Conservation (phyloP, 1,140 invertebrate species). For the Cotesia glomerata region DNA sequence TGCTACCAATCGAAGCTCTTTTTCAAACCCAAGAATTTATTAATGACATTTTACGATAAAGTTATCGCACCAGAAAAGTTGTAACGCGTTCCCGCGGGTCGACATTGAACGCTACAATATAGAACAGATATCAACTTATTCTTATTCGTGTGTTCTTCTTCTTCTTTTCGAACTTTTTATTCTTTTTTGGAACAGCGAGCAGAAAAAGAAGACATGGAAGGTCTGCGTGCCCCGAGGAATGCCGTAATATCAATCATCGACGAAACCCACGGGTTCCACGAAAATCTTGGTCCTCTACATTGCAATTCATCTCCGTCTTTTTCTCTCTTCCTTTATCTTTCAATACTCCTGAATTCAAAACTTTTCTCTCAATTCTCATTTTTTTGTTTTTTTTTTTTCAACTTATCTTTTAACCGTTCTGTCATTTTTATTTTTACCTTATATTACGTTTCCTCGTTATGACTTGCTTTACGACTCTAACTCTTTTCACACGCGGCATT, state of each 20-base stretch:
- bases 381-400: background rate
- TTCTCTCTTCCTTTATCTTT: background rate
- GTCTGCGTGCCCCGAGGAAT: slow-evolving; percentile 18
- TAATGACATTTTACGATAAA: too few relatives aligned
- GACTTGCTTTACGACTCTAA: too few relatives aligned
- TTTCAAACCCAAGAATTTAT: too few relatives aligned
- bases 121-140: background rate
- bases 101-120: background rate
- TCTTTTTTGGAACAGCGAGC: background rate
- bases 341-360: background rate
- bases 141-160: background rate
- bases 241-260: slow-evolving; percentile 36
- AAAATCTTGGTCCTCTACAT: slow-evolving; percentile 17
- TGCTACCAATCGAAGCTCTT: too few relatives aligned
- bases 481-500: background rate
- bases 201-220: background rate
- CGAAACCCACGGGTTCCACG: slow-evolving; percentile 26
- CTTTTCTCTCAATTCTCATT: background rate
- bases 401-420: too few relatives aligned
- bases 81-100: too few relatives aligned
- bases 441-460: background rate
- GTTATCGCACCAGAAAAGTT: too few relatives aligned
- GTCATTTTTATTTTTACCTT: background rate
- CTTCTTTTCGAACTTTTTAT: background rate
- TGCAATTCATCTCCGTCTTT: background rate